These are phyloP conservation scores for Diceros bicornis DNA, from an alignment of 2,797 vertebrate genomes.

Conservation along the genomic window DNA sequence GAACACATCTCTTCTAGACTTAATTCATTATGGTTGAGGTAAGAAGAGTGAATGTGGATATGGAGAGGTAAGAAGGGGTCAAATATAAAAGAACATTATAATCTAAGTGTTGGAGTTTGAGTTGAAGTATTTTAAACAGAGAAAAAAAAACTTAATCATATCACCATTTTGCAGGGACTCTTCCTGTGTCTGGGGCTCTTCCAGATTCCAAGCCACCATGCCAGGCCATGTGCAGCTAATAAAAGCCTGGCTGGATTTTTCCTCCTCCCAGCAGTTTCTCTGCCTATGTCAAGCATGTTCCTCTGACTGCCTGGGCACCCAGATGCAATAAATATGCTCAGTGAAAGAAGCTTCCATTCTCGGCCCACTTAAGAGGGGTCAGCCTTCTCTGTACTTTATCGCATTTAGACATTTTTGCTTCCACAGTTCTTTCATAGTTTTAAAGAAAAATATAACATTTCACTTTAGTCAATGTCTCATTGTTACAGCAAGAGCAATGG, in stretches of 20 bases:
- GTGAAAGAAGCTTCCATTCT: not conserved
- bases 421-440: not conserved
- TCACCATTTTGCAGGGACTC: not conserved
- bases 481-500: not conserved
- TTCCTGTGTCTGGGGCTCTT: not conserved
- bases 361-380: not conserved
- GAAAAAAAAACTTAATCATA: not conserved
- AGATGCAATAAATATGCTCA: not conserved
- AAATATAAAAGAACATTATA: not conserved
- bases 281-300: not conserved
- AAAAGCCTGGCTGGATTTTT: not conserved
- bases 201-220: not conserved
- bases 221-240: not conserved
- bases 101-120: not conserved
- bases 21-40: not conserved
- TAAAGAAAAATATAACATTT: not conserved
- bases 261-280: not conserved
- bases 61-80: not conserved
- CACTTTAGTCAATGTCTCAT: not conserved
- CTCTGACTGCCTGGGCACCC: not conserved
- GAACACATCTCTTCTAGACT: not conserved
- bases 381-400: not conserved
- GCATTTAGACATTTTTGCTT: not conserved
- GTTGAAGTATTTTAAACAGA: constrained; percentile 19
- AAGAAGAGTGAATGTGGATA: not conserved